Base-by-base conservation (phyloP, 2,797 vertebrate genomes). In the Melanotaenia boesemani region DNA sequence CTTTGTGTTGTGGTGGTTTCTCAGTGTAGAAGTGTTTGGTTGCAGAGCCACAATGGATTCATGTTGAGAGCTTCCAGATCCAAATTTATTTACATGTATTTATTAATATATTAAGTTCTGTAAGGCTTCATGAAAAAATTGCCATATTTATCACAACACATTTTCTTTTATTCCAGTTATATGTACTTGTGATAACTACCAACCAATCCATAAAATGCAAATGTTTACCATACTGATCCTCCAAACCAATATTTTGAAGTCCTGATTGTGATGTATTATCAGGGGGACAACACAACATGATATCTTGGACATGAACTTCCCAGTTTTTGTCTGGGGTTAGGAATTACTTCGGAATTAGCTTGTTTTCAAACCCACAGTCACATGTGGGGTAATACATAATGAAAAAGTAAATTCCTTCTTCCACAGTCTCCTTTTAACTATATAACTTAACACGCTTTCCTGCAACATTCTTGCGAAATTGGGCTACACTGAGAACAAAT, bases 11-110 rank as follows among this genome's bases (percentile, higher is more conserved):
- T 56, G 46, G 63, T 0, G 61, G 82, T 81, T 80, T 81, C 64
- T 82, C 50, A 80, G 72, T 74, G 61, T 83, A 73, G 85, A 83
- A 85, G 70, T 10, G 30, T 87, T 76, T 86, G 81, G 82, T 86
- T 90, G 85, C 75, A 67, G 0, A 48, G 34, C 79, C 52, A 52
- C 72, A 81, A 80, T 75, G 76, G 55, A 70, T 67, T 70, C 56
- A 66, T 66, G 55, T 67, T 86, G 81, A 88, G 73, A 72, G 67
- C 63, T 1, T 67, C 50, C 87, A 88, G 81, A 83, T 68, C 10
- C 65, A 26, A 22, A 34, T 34, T 64, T 59, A 58, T 54, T 67
- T 37, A 71, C 78, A 50, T 82, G 82, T 75, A 82, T 72, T 80
- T 36, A 16, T 64, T 54, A 24, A 54, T 54, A 24, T 24, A n/a